These are phyloP conservation scores for Pinna nobilis DNA, from an alignment of 1,140 invertebrate genomes.

Conservation along the genomic window DNA sequence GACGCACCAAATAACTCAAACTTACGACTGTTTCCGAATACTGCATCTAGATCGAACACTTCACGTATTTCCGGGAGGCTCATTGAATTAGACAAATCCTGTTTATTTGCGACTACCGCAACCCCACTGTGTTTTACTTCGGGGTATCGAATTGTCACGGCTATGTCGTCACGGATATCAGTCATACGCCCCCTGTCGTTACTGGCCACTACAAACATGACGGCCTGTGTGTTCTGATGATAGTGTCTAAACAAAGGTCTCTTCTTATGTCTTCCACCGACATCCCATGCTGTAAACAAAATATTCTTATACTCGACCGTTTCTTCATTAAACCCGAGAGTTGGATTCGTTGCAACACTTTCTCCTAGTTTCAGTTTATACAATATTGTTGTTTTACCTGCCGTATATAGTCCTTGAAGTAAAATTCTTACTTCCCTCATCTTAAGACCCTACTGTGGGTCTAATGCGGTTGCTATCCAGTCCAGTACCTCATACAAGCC, in stretches of 20 bases:
- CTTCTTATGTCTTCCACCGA: conserved; percentile 94
- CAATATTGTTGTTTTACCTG: conserved; percentile 97
- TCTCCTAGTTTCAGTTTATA: conserved; percentile 98
- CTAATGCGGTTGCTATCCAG: too few species aligned
- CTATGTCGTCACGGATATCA: too few species aligned
- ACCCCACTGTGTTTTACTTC: too few species aligned
- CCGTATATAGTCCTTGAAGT: conserved; percentile 96
- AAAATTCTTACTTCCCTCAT: conserved; percentile 99
- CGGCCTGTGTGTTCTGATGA: conserved; percentile 85
- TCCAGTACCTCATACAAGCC: too few species aligned
- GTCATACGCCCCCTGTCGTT: conserved; percentile 18
- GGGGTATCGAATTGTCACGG: too few species aligned
- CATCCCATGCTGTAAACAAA: conserved; percentile 89
- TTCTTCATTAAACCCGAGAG: conserved; percentile 95
- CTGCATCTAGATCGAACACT: too few species aligned
- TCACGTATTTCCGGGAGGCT: too few species aligned
- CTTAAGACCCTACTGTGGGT: too few species aligned
- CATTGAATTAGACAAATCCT: too few species aligned
- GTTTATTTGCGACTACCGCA: too few species aligned
- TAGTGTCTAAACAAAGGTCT: conserved; percentile 95
- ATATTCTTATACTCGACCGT: conserved; percentile 91
- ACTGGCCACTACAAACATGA: conserved; percentile 29
- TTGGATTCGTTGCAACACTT: conserved; percentile 98
- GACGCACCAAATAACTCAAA: too few species aligned
- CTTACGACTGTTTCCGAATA: too few species aligned